A percentile compares a stretch with the other conserved stretches of the same genome.
Evolutionary conservation across 92 coral and sea anemone species (phyloP).

Genomic region (Phymanthus crucifer): DNA sequence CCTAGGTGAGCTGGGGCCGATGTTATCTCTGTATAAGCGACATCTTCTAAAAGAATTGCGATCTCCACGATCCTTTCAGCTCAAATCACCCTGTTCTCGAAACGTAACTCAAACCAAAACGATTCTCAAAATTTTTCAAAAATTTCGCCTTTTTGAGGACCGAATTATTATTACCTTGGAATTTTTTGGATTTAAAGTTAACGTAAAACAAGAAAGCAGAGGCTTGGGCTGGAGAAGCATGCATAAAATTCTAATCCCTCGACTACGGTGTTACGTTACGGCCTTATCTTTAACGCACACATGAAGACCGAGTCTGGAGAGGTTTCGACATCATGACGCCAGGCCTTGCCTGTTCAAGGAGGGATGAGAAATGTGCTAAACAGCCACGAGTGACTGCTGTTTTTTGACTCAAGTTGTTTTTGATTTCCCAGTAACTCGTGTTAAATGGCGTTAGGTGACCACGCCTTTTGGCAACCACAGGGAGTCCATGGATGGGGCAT

Average conservation of each 20-base stretch:
- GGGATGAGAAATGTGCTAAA: slow-evolving; percentile 3
- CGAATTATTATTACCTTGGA: not conserved
- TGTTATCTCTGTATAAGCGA: slow-evolving; percentile 16
- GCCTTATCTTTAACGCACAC: slow-evolving; percentile 74
- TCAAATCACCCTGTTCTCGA: not conserved
- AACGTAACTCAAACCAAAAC: not conserved
- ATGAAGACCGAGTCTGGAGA: slow-evolving; percentile 13
- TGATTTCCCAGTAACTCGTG: not conserved
- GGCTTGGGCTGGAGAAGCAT: slow-evolving; percentile 14
- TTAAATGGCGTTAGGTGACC: slow-evolving; percentile 1
- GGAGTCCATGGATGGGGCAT: not conserved
- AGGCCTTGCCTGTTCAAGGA: not conserved
- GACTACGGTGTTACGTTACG: slow-evolving; percentile 62
- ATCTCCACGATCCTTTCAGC: not conserved
- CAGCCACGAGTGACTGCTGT: slow-evolving; percentile 6
- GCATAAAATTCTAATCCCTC: slow-evolving; percentile 62
- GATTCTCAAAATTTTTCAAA: not conserved
- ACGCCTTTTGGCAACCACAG: not conserved
- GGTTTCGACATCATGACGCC: slow-evolving; percentile 41
- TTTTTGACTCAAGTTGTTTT: not conserved
- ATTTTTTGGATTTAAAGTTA: not conserved
- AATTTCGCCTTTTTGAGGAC: not conserved
- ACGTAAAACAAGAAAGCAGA: not conserved
- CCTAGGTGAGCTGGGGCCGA: slow-evolving; percentile 26
- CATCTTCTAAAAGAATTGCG: not conserved